Evolutionary conservation across 2,888 invertebrate species (phyloP).

Genomic region (Chymomyza procnemis): DNA sequence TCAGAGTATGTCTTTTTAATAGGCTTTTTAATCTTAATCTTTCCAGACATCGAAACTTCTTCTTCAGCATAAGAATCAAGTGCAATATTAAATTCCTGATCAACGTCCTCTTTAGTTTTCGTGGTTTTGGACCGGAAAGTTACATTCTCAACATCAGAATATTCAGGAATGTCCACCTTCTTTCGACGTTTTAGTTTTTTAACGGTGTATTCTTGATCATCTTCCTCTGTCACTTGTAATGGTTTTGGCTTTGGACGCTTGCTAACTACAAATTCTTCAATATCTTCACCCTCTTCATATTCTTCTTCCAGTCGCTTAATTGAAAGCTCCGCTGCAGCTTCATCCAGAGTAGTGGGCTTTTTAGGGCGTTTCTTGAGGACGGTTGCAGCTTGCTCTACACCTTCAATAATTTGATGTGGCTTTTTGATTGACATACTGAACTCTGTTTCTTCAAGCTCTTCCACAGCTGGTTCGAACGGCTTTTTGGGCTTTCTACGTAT

Average conservation of each 20-base stretch:
- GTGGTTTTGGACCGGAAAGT: constrained; percentile 87
- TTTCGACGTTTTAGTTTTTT: constrained; percentile 86
- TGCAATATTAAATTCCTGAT: constrained; percentile 93
- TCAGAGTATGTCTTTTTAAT: constrained; percentile 87
- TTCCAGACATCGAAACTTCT: constrained; percentile 91
- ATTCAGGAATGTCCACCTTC: constrained; percentile 84
- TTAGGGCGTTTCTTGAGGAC: constrained; percentile 74
- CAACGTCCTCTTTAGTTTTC: constrained; percentile 91
- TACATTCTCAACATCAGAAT: constrained; percentile 87
- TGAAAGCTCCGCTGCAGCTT: constrained; percentile 76
- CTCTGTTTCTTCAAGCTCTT: constrained; percentile 75
- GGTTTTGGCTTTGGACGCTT: constrained; percentile 80
- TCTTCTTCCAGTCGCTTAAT: constrained; percentile 74
- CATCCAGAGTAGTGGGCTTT: constrained; percentile 70
- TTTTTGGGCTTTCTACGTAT: constrained; percentile 71
- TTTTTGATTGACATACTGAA: constrained; percentile 75
- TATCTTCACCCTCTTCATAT: constrained; percentile 79
- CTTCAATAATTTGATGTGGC: constrained; percentile 78
- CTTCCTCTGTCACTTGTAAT: constrained; percentile 80
- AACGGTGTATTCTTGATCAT: constrained; percentile 84
- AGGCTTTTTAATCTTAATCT: constrained; percentile 87
- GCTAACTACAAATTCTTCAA: constrained; percentile 80
- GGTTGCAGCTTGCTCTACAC: constrained; percentile 78
- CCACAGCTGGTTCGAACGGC: constrained; percentile 62
- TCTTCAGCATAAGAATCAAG: constrained; percentile 92